Evolutionary conservation across 2,888 invertebrate genomes (phyloP).

Genomic region (Nysson spinosus): DNA sequence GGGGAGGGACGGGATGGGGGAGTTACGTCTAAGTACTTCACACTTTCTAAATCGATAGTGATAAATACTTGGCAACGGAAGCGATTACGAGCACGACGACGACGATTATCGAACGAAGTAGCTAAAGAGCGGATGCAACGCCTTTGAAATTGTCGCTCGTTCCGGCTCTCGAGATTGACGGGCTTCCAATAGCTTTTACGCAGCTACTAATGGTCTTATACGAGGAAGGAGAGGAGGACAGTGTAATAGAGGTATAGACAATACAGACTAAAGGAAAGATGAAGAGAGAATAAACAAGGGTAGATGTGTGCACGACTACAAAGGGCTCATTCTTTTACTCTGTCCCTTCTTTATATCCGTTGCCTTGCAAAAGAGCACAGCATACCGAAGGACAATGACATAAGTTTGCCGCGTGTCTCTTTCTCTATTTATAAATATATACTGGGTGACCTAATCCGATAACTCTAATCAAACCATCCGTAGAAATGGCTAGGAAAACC

Average conservation of each 20-base stretch:
- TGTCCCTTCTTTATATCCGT: constrained; percentile 69
- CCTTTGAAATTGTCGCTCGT: constrained; percentile 49
- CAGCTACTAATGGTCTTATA: constrained; percentile 70
- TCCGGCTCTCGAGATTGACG: constrained; percentile 61
- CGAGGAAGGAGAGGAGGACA: constrained; percentile 37
- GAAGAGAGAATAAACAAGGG: constrained; percentile 44
- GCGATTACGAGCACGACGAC: constrained; percentile 1
- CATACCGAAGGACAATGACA: constrained; percentile 65
- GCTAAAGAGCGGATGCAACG: constrained; percentile 25
- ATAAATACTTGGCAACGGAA: no score
- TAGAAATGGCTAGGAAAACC: constrained; percentile 5
- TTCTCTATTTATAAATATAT: constrained; percentile 28
- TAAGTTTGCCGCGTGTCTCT: constrained; percentile 59
- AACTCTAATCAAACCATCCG: constrained; percentile 21
- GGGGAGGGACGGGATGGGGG: no score
- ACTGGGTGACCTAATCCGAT: constrained; percentile 18
- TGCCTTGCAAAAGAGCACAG: constrained; percentile 69
- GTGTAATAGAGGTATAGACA: constrained; percentile 17
- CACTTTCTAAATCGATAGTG: no score
- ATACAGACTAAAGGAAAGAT: constrained; percentile 30
- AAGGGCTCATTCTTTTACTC: constrained; percentile 63
- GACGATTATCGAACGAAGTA: constrained; percentile 7
- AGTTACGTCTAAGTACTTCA: background rate
- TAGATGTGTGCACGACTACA: constrained; percentile 56
- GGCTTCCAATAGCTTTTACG: constrained; percentile 73